These are phyloP conservation scores for Apistogramma diplotaenia DNA, from an alignment of 2,113 vertebrate species.

Conservation along the genomic window DNA sequence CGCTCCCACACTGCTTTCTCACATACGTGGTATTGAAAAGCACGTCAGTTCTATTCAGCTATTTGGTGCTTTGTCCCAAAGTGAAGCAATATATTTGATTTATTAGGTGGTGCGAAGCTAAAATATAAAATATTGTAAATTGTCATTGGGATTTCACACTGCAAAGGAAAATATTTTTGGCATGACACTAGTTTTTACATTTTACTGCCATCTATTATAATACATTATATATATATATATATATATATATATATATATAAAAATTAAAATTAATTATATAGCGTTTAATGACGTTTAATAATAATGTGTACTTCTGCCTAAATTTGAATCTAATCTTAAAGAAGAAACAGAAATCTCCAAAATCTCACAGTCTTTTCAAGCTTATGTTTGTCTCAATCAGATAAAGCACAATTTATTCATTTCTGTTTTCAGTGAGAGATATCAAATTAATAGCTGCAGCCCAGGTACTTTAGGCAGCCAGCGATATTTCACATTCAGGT, in stretches of 20 bases:
- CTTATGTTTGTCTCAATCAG: conserved; percentile 51
- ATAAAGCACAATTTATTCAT: conserved; percentile 52
- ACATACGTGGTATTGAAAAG: conserved; percentile 59
- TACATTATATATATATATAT: too few relatives aligned
- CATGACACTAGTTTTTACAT: background rate
- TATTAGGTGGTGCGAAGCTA: background rate
- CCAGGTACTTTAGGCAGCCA: conserved; percentile 45
- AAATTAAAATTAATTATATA: background rate
- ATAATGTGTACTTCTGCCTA: background rate
- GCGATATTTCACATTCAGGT: conserved; percentile 57
- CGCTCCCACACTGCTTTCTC: conserved; percentile 77
- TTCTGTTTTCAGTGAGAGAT: conserved; percentile 49
- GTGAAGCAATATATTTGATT: conserved; percentile 40
- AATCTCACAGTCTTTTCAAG: conserved; percentile 36
- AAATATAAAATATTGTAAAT: conserved; percentile 17
- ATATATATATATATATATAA: background rate
- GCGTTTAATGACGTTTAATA: conserved; percentile 13
- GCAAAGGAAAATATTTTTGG: background rate
- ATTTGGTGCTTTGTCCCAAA: conserved; percentile 30
- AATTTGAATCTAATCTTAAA: conserved; percentile 28
- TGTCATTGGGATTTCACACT: background rate
- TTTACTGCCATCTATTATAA: too few relatives aligned
- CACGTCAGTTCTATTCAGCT: conserved; percentile 52
- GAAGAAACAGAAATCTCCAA: conserved; percentile 11
- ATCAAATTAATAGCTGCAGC: conserved; percentile 58